Base-by-base conservation (phyloP, 2,113 vertebrate genomes). In the Anseranas semipalmata region DNA sequence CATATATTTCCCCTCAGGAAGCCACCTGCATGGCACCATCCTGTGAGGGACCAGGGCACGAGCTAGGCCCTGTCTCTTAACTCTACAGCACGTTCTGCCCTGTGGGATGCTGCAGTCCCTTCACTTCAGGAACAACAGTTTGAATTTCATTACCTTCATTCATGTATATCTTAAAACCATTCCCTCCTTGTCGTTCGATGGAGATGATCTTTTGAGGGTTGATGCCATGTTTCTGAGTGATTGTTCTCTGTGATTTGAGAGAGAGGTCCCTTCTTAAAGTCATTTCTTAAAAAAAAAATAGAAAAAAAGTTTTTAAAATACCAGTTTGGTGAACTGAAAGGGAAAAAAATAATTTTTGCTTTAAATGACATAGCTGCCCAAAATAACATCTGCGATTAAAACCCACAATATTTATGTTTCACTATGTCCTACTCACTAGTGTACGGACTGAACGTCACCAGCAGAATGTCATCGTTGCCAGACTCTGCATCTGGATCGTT, bases 401-500 rank as follows among this genome's bases (percentile, higher is more conserved):
- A 93, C 0, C 0, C 18, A 41, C 1, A 5, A 2, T 82, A 82
- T 87, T 90, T 75, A 45, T 81, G 24, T 25, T 68, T 82, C 66
- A 56, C n/a, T 46, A 7, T 83, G 71, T 71, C 37, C 55, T 59
- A 15, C 78, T 74, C 28, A 28, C 3, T 7, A 50, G 37, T 22
- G 77, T n/a, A 50, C 0, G 0, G 22, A 12, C 56, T 79, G 63
- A 77, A 91, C 93, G n/a, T 50, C 66, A 85, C 9, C 25, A 89
- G 35, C 8, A 73, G 55, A 91, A 85, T 77, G 59, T 77, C 67
- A 63, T 77, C 25, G 46, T 28, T 93, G 79, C 78, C 78, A 80
- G 28, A 91, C 50, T 71, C 68, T 88, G 66, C 90, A 88, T 83
- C 92, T 96, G 96, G 78, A 87, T 85, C 41, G 82, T 90, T 81